A percentile compares a stretch with the other conserved stretches of the same genome.
Evolutionary conservation across 1,140 invertebrate genomes (phyloP).

Genomic region (Drosophila pectinifera): DNA sequence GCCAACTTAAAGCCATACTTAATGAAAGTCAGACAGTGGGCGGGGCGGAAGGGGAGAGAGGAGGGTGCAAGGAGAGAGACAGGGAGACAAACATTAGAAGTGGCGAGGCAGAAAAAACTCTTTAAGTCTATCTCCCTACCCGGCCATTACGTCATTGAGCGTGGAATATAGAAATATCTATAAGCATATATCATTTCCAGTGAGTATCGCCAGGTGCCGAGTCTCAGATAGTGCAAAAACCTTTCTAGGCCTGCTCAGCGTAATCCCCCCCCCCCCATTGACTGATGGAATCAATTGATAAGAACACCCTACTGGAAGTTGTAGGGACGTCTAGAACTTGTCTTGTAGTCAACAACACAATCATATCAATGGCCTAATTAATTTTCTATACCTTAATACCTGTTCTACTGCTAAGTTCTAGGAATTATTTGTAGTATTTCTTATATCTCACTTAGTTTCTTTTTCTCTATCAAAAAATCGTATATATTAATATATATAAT

Average conservation of each 20-base stretch:
- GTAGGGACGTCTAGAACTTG: too few relatives aligned
- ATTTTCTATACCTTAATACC: background rate
- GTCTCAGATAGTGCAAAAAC: conserved; percentile 39
- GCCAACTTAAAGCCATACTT: conserved; percentile 48
- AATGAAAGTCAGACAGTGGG: conserved; percentile 64
- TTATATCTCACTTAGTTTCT: too few relatives aligned
- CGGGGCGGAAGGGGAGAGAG: conserved; percentile 16
- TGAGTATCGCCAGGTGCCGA: conserved; percentile 5
- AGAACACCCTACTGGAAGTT: conserved; percentile 13
- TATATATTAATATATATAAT: too few relatives aligned
- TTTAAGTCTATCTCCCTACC: conserved; percentile 7
- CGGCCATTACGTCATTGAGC: conserved; percentile 37
- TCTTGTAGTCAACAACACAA: background rate
- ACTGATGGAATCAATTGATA: conserved; percentile 35
- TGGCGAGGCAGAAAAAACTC: conserved; percentile 24
- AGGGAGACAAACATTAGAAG: conserved; percentile 30
- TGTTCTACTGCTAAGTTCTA: background rate
- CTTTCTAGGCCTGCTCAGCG: conserved; percentile 19
- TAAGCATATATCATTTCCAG: conserved; percentile 17
- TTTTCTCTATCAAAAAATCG: too few relatives aligned
- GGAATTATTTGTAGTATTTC: too few relatives aligned
- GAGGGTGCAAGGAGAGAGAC: background rate
- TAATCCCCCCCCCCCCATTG: conserved; percentile 21
- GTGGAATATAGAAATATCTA: conserved; percentile 13
- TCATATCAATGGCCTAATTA: background rate